Evolutionary conservation across 2,888 invertebrate species (phyloP).

Genomic region (Dynastes tityus): DNA sequence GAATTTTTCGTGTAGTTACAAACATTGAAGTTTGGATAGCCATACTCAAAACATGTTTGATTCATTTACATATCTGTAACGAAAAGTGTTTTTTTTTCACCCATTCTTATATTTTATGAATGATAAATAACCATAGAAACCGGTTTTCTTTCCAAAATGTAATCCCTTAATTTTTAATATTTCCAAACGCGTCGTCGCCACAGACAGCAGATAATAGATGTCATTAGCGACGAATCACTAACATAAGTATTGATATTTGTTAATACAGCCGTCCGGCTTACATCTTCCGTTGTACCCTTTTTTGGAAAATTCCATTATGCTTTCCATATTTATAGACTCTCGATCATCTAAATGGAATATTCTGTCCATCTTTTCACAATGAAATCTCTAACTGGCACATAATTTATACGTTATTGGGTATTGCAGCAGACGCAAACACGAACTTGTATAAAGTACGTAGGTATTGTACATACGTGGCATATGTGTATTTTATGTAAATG

Average conservation of each 20-base stretch:
- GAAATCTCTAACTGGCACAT: constrained; percentile 7
- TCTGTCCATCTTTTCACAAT: constrained; percentile 3
- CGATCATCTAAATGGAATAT: constrained; percentile 9
- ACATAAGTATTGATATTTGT: neutral
- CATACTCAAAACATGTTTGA: too few species aligned
- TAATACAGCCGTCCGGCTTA: constrained; percentile 21
- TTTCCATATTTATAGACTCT: constrained; percentile 25
- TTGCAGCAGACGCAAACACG: neutral
- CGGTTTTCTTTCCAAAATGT: too few species aligned
- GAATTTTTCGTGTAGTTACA: too few species aligned
- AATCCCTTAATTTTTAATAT: too few species aligned
- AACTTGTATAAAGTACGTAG: neutral
- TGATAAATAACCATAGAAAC: too few species aligned
- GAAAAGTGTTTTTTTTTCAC: too few species aligned
- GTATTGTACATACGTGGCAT: neutral
- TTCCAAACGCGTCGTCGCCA: too few species aligned
- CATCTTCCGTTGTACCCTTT: constrained; percentile 5
- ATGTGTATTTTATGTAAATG: constrained; percentile 23
- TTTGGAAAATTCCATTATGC: constrained; percentile 33
- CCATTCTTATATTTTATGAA: too few species aligned
- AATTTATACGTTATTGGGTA: constrained; percentile 32
- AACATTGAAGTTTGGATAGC: too few species aligned
- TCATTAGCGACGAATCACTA: neutral
- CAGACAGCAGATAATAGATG: neutral
- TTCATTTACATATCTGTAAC: too few species aligned